Evolutionary conservation across 2,113 vertebrate species (phyloP).

Genomic region (Petromus typicus): DNA sequence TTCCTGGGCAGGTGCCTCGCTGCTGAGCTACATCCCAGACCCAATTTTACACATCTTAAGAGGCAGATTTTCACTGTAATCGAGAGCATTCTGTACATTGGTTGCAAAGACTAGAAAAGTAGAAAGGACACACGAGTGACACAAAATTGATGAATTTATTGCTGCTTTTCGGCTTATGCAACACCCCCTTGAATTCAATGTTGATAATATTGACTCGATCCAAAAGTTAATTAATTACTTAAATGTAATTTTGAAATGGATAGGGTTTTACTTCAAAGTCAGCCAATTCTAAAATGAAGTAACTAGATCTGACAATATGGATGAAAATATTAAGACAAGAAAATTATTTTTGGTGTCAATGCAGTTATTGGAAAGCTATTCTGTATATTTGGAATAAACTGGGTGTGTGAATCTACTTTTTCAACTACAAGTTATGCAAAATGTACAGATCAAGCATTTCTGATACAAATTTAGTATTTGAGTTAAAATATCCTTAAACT

Average conservation of each 20-base stretch:
- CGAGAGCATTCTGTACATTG: constrained; percentile 14
- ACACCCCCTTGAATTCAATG: constrained; percentile 12
- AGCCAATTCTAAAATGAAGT: constrained; percentile 53
- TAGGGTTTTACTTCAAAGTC: constrained; percentile 39
- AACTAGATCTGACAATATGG: neutral
- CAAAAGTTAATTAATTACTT: constrained; percentile 15
- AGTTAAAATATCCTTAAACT: constrained; percentile 28
- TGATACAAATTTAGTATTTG: constrained; percentile 56
- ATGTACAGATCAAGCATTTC: constrained; percentile 15
- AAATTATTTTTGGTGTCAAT: constrained; percentile 4
- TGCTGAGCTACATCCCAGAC: neutral
- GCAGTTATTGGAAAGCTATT: constrained; percentile 53
- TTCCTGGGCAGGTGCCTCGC: neutral
- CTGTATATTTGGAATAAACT: constrained; percentile 46
- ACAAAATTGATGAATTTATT: neutral
- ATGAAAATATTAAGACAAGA: constrained; percentile 35
- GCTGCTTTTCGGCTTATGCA: neutral
- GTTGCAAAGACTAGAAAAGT: constrained; percentile 14
- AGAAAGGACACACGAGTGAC: neutral
- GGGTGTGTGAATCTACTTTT: constrained; percentile 21
- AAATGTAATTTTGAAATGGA: constrained; percentile 32
- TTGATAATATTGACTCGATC: neutral
- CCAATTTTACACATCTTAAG: constrained; percentile 30
- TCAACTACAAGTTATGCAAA: constrained; percentile 44
- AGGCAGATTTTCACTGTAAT: constrained; percentile 11